A percentile compares a stretch with the other conserved stretches of the same genome.
These are phyloP conservation scores for Lepidocyrtinus sp. DNA, from an alignment of 2,888 invertebrate species.

Conservation along the genomic window DNA sequence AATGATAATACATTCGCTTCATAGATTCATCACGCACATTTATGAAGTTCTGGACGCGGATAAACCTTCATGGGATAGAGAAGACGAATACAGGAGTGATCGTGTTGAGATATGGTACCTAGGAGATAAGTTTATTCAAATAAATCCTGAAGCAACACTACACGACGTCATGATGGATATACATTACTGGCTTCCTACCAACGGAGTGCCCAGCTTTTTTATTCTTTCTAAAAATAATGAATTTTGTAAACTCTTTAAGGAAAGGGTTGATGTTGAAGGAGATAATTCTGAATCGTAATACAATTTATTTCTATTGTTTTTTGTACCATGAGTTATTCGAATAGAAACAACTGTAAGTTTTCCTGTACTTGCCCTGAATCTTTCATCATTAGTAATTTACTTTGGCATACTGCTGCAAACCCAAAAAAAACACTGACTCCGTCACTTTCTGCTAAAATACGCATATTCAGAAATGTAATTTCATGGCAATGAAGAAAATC, in stretches of 20 bases:
- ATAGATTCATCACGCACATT: constrained; percentile 78
- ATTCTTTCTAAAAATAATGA: constrained; percentile 59
- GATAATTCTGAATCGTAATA: too few species aligned
- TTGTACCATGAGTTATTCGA: too few species aligned
- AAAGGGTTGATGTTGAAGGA: constrained; percentile 33
- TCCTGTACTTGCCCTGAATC: too few species aligned
- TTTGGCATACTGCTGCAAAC: too few species aligned
- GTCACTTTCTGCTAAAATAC: too few species aligned
- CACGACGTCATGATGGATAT: constrained; percentile 77
- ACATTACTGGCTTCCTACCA: constrained; percentile 72
- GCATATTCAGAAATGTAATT: too few species aligned
- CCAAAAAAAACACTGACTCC: too few species aligned
- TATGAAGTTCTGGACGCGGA: constrained; percentile 78
- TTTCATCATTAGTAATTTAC: too few species aligned
- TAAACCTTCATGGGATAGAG: constrained; percentile 82
- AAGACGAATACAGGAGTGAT: constrained; percentile 77
- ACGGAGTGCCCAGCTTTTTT: constrained; percentile 65
- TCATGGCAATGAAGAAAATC: too few species aligned
- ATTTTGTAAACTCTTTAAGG: constrained; percentile 46
- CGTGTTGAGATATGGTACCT: constrained; percentile 83
- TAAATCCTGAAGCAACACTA: constrained; percentile 77
- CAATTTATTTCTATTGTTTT: too few species aligned
- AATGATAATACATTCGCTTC: constrained; percentile 21
- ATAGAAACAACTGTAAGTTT: too few species aligned
- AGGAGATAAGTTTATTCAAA: constrained; percentile 77